Evolutionary conservation across 2,888 invertebrate genomes (phyloP).

Genomic region (Tachina grossa): DNA sequence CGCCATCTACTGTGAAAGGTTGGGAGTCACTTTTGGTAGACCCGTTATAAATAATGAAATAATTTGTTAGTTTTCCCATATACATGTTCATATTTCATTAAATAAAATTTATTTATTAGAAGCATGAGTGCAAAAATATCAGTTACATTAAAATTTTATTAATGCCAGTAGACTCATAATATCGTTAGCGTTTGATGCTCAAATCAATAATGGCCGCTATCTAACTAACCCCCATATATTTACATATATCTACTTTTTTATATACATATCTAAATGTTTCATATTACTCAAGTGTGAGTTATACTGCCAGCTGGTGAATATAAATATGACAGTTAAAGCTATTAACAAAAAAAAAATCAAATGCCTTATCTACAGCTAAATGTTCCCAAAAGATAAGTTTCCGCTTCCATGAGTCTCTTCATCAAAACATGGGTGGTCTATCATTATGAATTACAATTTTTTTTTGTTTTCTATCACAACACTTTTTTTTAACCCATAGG

Average conservation of each 20-base stretch:
- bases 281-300: conserved; percentile 2
- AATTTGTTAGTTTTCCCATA: too few relatives aligned
- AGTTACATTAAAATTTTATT: conserved; percentile 31
- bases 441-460: conserved; percentile 13
- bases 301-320: conserved; percentile 13
- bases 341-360: background rate
- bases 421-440: conserved; percentile 18
- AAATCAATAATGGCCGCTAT: background rate
- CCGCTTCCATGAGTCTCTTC: background rate
- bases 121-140: conserved; percentile 4
- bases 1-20: too few relatives aligned
- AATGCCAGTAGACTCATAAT: background rate
- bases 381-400: background rate
- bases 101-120: background rate
- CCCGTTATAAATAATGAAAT: too few relatives aligned
- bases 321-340: conserved; percentile 15
- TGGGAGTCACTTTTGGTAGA: too few relatives aligned
- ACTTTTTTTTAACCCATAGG: conserved; percentile 8
- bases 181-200: background rate
- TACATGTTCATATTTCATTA: too few relatives aligned
- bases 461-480: background rate
- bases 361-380: conserved; percentile 28
- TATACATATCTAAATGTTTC: conserved; percentile 31
- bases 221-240: conserved; percentile 46
- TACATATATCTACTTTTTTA: background rate